phyloP scores from a whole-genome alignment of 2,113 vertebrate species.

The Amphiprion ocellaris region DNA sequence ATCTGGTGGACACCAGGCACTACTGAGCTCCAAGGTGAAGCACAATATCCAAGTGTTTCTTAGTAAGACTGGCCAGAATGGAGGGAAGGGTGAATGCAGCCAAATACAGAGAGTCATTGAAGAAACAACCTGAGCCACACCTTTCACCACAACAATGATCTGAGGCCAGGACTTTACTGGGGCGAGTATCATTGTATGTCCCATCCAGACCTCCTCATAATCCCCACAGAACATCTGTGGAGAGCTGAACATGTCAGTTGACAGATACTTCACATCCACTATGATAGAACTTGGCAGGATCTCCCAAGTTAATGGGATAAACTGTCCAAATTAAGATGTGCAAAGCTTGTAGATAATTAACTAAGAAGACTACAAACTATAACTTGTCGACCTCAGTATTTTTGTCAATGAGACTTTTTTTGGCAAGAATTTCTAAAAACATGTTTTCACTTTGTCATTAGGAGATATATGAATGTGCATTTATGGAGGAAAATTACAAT shows the following conservation, averaged over 20 bases:
- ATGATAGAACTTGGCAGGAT: not conserved
- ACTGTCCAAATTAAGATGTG: not conserved
- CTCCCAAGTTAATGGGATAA: not conserved
- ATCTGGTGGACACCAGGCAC: not conserved
- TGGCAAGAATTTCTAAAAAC: not conserved
- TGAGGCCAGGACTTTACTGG: not conserved
- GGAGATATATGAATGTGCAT: too few species aligned
- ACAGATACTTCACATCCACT: not conserved
- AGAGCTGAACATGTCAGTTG: not conserved
- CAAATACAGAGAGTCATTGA: too few species aligned
- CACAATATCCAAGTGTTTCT: too few species aligned
- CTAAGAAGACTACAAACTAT: not conserved
- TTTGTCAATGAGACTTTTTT: not conserved
- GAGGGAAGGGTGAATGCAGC: too few species aligned
- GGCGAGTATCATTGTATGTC: not conserved
- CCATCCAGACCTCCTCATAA: not conserved
- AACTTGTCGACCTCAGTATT: not conserved
- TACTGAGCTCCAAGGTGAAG: not conserved
- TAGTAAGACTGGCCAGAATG: not conserved
- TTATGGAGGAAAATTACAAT: too few species aligned
- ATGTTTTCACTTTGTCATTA: too few species aligned
- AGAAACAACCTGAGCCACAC: too few species aligned
- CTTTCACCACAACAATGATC: too few species aligned
- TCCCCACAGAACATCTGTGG: not conserved
- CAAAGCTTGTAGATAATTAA: not conserved